Evolutionary conservation across 2,113 vertebrate species (phyloP).

Genomic region (Syngnathus typhle): DNA sequence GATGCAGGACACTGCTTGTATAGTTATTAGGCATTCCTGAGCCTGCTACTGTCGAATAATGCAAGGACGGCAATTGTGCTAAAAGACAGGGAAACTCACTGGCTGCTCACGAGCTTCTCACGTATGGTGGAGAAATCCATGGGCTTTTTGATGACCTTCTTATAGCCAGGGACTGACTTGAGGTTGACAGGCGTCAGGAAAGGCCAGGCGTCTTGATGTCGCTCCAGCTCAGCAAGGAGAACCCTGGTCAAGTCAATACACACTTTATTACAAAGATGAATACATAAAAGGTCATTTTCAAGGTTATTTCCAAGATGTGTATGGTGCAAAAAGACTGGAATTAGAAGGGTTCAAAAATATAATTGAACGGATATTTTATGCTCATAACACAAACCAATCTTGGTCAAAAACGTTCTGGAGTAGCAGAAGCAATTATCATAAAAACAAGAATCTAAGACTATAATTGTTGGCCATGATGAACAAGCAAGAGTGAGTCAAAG

Average conservation of each 20-base stretch:
- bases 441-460: background rate
- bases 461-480: background rate
- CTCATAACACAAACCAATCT: background rate
- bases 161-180: constrained; percentile 96
- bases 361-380: background rate
- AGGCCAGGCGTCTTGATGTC: constrained; percentile 97
- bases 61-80: too few species aligned
- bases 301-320: too few species aligned
- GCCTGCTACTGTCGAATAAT: too few species aligned
- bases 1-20: too few species aligned
- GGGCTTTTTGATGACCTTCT: constrained; percentile 97
- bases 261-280: constrained; percentile 8
- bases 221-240: constrained; percentile 93
- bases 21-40: too few species aligned
- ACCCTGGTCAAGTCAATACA: constrained; percentile 70
- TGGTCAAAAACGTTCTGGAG: background rate
- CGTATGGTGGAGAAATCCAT: constrained; percentile 99
- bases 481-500: background rate
- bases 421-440: background rate
- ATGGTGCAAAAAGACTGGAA: background rate
- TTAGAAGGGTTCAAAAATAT: background rate
- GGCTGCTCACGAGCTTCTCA: constrained; percentile 95
- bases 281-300: too few species aligned
- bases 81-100: constrained; percentile 77
- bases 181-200: constrained; percentile 96